Base-by-base conservation (phyloP, 2,888 invertebrate genomes). In the Tenodera sinensis region DNA sequence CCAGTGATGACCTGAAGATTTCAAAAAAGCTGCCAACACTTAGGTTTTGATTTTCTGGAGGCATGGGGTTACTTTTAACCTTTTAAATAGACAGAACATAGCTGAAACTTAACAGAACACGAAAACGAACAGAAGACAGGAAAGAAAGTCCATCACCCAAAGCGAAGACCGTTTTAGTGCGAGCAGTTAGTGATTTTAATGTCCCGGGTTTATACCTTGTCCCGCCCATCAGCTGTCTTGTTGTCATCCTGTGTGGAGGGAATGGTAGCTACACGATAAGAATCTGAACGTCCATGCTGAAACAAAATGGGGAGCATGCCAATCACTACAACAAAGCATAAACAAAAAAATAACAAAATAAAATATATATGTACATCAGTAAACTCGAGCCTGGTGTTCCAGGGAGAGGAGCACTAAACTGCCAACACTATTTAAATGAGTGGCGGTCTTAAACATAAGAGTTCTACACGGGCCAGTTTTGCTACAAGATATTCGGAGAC, bases 201-300 rank as follows among this genome's bases (percentile, higher is more conserved):
- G 54, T 71, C 54, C 54, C 54, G 54, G 15, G 25, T 71, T 71
- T 71, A 71, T 95, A 98, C 98, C 97, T 98, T 98, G 93, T 96
- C 96, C 95, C 97, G 97, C 94, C 98, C 98, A 95, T 98, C 98
- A 92, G 98, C 98, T 92, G 98, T 98, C 95, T 97, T 97, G 96
- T 98, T 98, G 96, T 98, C 98, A 94, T 98, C 98, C 95, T 97
- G 96, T 94, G 97, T 95, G 94, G 96, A 95, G 92, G 98, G 97
- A 94, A 98, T 97, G 93, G 98, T 98, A 92, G 99, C 99, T 95
- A 98, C 98, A 94, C 99, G 97, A 95, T 99, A 99, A 94, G 98
- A 98, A 95, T 99, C 99, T 94, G 98, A 96, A 94, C 98, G 97
- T 95, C 97, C 98, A 96, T 97, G 97, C 97, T 98, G 96, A 92